phyloP scores from a whole-genome alignment of 1,140 invertebrate genomes.

The Wiebesia pumilae region DNA sequence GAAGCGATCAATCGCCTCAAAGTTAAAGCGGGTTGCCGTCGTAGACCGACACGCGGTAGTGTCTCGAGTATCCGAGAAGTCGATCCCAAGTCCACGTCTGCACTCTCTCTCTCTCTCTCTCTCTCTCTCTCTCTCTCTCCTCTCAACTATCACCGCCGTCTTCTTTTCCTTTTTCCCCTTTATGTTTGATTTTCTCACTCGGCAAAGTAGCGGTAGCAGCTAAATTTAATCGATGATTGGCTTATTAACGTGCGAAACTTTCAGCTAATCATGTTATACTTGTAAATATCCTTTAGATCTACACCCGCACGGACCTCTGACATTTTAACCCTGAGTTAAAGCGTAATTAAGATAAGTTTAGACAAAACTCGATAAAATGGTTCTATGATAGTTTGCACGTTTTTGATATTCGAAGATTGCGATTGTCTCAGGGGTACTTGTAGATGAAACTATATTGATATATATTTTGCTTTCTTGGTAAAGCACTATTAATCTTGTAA shows the following conservation, averaged over 20 bases:
- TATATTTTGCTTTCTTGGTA: no score
- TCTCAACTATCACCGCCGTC: no score
- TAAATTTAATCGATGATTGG: constrained; percentile 64
- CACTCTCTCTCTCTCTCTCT: not conserved
- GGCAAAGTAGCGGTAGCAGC: not conserved
- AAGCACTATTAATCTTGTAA: no score
- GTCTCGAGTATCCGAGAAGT: constrained; percentile 13
- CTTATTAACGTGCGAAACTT: constrained; percentile 66
- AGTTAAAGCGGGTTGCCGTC: constrained; percentile 31
- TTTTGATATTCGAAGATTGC: not conserved
- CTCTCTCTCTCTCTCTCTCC: not conserved
- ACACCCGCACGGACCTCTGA: not conserved
- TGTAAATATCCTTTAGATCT: constrained; percentile 54
- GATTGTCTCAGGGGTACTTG: no score
- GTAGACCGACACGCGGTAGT: not conserved
- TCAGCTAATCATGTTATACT: constrained; percentile 65
- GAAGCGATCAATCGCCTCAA: constrained; percentile 35
- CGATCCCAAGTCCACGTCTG: not conserved
- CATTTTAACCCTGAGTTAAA: not conserved
- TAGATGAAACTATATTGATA: no score
- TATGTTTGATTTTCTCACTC: not conserved
- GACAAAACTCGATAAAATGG: not conserved
- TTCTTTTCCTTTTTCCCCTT: not conserved
- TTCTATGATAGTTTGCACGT: not conserved
- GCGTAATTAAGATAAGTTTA: not conserved